Evolutionary conservation across 2,113 vertebrate species (phyloP), one percentile per base, ranked within the genome.

Genomic region (Mormyrus lacerda): DNA sequence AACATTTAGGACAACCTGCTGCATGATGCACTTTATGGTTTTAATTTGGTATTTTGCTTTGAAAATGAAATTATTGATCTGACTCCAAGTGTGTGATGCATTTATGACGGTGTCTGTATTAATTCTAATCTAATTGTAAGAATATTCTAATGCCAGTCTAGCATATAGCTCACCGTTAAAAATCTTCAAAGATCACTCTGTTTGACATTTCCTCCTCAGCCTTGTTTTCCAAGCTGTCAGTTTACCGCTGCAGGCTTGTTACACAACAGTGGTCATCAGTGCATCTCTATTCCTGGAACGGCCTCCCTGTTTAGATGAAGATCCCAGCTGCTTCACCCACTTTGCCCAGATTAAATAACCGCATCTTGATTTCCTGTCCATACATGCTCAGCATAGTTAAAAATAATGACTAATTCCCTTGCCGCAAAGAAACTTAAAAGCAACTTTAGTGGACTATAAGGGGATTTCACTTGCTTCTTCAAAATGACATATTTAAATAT

Each of bases 301-400:
- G 86, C 31, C 39, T 83, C 73, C 53, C 24, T 61, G 44, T 90
- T 85, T 58, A 83, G 27, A 83, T 83, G 51, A 42, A 85, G 24
- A 79, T 85, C 65, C 45, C 87, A 13, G 50, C 39, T 31, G 50
- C 86, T 90, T 51, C 48, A n/a, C 76, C 76, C 50, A 27, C 65
- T 47, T 21, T 51, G 48, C 69, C 50, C 73, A 87, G 86, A 55
- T 55, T 83, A 42, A 50, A 85, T 48, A 55, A 24, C 48, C 65
- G 8, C 89, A 24, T 87, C 89, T 82, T 42, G 45, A 48, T 87
- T 90, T 87, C 85, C 85, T 85, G 39, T 87, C 65, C 21, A 44
- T 55, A 90, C 89, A 87, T 55, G 85, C 85, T 90, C 85, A 87
- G 85, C 89, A 79, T 50, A 87, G 84, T 79, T 79, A 85, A 73